Conservation (phyloP, 2,113 vertebrate species). For the Pseudopipra pipra region DNA sequence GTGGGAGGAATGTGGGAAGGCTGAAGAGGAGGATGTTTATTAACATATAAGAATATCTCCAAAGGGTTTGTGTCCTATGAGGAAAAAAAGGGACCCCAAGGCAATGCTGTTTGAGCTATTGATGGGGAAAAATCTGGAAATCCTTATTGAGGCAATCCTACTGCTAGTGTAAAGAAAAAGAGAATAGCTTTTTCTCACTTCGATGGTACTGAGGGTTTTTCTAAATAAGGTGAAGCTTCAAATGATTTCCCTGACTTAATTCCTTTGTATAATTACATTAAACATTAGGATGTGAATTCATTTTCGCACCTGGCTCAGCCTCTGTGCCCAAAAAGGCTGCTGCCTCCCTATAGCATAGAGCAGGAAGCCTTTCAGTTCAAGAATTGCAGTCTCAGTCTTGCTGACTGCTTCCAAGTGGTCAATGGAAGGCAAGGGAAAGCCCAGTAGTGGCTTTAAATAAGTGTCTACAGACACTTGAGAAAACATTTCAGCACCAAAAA, state of each 20-base stretch:
- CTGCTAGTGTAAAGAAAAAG: background rate
- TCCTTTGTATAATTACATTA: background rate
- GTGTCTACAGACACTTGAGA: background rate
- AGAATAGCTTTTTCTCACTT: background rate
- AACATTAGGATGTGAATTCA: background rate
- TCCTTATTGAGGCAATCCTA: background rate
- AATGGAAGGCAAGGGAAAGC: background rate
- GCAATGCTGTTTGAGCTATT: background rate
- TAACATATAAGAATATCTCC: conserved; percentile 22
- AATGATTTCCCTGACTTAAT: background rate
- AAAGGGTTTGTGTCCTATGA: background rate
- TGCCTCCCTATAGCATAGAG: background rate
- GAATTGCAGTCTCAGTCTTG: background rate
- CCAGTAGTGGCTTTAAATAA: background rate
- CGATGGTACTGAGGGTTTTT: background rate
- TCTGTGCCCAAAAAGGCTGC: background rate
- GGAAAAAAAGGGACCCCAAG: background rate
- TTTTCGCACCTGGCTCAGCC: background rate
- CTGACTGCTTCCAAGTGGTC: background rate
- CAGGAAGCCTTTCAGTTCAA: background rate
- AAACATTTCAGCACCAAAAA: background rate
- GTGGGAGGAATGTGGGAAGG: background rate
- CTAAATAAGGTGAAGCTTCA: background rate
- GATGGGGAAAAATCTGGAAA: background rate
- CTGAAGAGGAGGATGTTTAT: conserved; percentile 18